Conservation (phyloP, 23 tunicate genomes). For the Ascidia mentula region DNA sequence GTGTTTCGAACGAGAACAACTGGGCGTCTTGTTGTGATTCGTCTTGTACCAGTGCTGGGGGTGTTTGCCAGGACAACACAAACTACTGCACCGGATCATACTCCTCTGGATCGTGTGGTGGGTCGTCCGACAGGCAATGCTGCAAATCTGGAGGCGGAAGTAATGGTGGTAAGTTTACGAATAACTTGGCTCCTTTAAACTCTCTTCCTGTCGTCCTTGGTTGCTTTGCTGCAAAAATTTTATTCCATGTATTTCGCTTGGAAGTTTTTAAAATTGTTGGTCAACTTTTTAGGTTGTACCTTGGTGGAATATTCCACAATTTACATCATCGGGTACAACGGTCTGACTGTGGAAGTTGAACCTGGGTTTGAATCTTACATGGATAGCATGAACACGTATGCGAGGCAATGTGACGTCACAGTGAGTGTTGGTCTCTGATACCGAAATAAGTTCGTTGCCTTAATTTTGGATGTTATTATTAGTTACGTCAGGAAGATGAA, state of each 20-base stretch:
- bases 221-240: too few relatives aligned
- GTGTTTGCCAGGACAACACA: slow-evolving; percentile 75
- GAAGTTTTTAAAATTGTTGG: too few relatives aligned
- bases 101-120: slow-evolving; percentile 63
- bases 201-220: too few relatives aligned
- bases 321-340: slow-evolving; percentile 71
- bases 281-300: slow-evolving; percentile 45
- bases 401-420: slow-evolving; percentile 56
- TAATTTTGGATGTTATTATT: too few relatives aligned
- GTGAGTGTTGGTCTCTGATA: not conserved
- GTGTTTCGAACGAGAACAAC: slow-evolving; percentile 19
- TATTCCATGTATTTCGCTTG: too few relatives aligned
- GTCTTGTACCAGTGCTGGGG: slow-evolving; percentile 49
- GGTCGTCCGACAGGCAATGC: slow-evolving; percentile 72
- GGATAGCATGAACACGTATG: slow-evolving; percentile 61
- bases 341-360: slow-evolving; percentile 58
- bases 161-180: not conserved
- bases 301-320: slow-evolving; percentile 29
- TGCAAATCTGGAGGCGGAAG: slow-evolving; percentile 21
- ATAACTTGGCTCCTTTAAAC: too few relatives aligned
- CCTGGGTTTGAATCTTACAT: slow-evolving; percentile 44
- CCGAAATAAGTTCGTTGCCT: not conserved
- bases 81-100: slow-evolving; percentile 73
- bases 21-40: slow-evolving; percentile 42
- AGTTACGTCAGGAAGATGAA: too few relatives aligned